phyloP scores from a whole-genome alignment of 2,797 vertebrate species.

The Poecilia gillii region DNA sequence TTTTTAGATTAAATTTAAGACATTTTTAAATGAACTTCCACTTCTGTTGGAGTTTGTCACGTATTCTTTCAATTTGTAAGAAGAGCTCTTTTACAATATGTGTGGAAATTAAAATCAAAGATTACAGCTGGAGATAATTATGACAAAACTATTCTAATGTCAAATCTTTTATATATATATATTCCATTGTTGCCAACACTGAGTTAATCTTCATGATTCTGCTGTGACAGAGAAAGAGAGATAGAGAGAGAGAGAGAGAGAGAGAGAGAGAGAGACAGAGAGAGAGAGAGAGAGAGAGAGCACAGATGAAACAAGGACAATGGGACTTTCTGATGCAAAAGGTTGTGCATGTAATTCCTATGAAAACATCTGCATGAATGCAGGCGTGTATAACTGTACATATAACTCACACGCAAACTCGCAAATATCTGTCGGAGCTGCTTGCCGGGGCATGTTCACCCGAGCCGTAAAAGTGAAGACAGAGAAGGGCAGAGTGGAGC shows the following conservation, averaged over 20 bases:
- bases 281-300: neutral
- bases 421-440: conserved; percentile 61
- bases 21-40: neutral
- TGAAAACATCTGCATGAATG: conserved; percentile 49
- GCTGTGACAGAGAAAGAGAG: conserved; percentile 1
- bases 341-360: conserved; percentile 19
- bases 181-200: neutral
- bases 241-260: neutral
- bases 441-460: conserved; percentile 60
- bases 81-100: neutral
- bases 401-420: conserved; percentile 44
- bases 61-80: neutral
- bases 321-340: conserved; percentile 35
- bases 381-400: conserved; percentile 25
- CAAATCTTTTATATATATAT: neutral
- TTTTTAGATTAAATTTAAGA: neutral
- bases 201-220: neutral
- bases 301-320: neutral
- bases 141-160: neutral
- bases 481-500: conserved; percentile 63
- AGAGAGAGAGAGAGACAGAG: neutral
- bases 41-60: neutral
- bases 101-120: neutral
- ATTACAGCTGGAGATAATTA: neutral
- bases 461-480: conserved; percentile 78